Evolutionary conservation across 2,888 invertebrate genomes (phyloP).

Genomic region (Apamea crenata): DNA sequence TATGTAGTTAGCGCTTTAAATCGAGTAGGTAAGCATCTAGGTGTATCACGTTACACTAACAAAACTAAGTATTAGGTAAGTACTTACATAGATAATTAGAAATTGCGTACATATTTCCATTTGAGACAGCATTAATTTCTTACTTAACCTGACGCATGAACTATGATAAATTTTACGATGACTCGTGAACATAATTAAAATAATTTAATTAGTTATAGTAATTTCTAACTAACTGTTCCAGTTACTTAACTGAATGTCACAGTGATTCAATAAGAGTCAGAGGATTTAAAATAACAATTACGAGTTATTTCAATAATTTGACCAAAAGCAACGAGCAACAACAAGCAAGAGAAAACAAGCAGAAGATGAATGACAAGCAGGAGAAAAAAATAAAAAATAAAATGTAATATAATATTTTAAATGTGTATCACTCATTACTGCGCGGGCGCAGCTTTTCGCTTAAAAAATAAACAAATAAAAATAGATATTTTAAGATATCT

Average conservation of each 20-base stretch:
- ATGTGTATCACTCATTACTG: not conserved
- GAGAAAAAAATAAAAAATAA: not conserved
- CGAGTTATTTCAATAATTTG: not conserved
- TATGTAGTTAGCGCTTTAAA: slow-evolving; percentile 48
- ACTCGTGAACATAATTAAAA: slow-evolving; percentile 7
- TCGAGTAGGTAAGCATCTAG: slow-evolving; percentile 34
- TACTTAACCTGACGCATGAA: slow-evolving; percentile 16
- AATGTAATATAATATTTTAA: not conserved
- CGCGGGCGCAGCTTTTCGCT: not conserved
- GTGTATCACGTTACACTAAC: slow-evolving; percentile 27
- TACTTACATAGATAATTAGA: slow-evolving; percentile 5
- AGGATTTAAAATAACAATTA: slow-evolving; percentile 22
- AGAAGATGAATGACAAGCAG: too few species aligned
- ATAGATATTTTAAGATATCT: not conserved
- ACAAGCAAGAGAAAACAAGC: too few species aligned
- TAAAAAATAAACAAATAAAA: too few species aligned
- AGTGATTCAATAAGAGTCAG: slow-evolving; percentile 7
- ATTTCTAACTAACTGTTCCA: slow-evolving; percentile 16
- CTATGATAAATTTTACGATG: slow-evolving; percentile 27
- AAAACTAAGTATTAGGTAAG: slow-evolving; percentile 17
- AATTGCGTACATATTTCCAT: slow-evolving; percentile 28
- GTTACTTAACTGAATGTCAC: not conserved
- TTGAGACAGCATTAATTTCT: slow-evolving; percentile 22
- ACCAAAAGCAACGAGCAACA: too few species aligned
- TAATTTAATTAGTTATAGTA: not conserved